These are phyloP conservation scores for Percopsis omiscomaycus DNA, from an alignment of 2,797 vertebrate species.

Conservation along the genomic window DNA sequence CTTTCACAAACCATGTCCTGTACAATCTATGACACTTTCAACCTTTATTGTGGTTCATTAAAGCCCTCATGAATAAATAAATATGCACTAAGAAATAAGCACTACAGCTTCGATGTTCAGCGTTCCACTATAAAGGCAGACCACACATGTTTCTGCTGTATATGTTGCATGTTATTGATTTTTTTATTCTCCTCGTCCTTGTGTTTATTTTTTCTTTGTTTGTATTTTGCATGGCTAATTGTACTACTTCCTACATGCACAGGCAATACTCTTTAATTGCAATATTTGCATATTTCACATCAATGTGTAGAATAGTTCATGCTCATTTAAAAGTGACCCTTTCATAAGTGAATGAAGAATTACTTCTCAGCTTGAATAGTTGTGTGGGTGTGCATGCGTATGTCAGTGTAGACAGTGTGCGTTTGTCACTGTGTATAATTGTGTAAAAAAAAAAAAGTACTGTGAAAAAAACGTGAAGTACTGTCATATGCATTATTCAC, in stretches of 20 bases:
- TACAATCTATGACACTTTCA: conserved; percentile 34
- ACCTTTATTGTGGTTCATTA: too few relatives aligned
- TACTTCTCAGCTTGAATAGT: conserved; percentile 1
- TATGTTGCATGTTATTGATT: too few relatives aligned
- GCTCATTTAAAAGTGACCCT: conserved; percentile 43
- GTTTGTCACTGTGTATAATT: neutral
- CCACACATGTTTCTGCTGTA: too few relatives aligned
- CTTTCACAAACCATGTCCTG: conserved; percentile 33
- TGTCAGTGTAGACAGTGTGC: conserved; percentile 1
- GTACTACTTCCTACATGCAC: neutral
- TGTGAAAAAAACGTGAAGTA: conserved; percentile 17
- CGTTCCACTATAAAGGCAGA: too few relatives aligned
- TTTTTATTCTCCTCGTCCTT: too few relatives aligned
- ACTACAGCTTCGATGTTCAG: too few relatives aligned
- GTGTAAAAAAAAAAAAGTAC: conserved; percentile 10
- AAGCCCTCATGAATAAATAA: too few relatives aligned
- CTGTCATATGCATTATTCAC: conserved; percentile 70
- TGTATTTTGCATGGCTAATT: neutral
- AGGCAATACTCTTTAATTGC: conserved; percentile 19
- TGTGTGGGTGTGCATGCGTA: neutral
- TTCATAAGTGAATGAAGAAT: conserved; percentile 44
- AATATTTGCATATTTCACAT: conserved; percentile 26
- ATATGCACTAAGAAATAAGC: too few relatives aligned
- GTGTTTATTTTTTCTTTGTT: too few relatives aligned
- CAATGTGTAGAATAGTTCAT: conserved; percentile 18